Percentiles rank a stretch among this genome's conserved stretches.
Conservation (phyloP, 2,888 invertebrate genomes). For the Caenorhabditis sp. region DNA sequence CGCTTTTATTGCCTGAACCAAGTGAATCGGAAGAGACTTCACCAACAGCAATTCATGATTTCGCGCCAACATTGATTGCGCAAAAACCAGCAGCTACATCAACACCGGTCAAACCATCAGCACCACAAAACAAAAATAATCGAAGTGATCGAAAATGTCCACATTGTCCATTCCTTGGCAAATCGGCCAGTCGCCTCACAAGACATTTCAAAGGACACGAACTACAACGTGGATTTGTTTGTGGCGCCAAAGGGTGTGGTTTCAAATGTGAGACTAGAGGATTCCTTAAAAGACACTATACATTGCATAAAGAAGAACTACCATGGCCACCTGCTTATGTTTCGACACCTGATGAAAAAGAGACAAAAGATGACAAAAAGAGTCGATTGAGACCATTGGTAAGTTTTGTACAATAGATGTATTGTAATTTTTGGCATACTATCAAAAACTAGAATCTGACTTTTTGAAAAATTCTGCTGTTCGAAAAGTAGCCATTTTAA, state of each 20-base stretch:
- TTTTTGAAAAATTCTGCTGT: background rate
- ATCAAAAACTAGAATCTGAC: no score
- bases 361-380: constrained; percentile 3
- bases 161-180: constrained; percentile 33
- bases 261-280: constrained; percentile 35
- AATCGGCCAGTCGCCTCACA: constrained; percentile 9
- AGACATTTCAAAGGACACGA: constrained; percentile 25
- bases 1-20: constrained; percentile 15
- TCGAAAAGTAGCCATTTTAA: background rate
- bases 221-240: constrained; percentile 21
- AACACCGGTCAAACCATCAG: background rate
- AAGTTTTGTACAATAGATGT: no score
- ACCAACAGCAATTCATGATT: background rate
- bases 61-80: background rate
- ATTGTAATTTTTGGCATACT: background rate
- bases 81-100: background rate
- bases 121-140: no score
- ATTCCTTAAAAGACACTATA: constrained; percentile 42
- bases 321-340: constrained; percentile 37
- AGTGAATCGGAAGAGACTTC: background rate
- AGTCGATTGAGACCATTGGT: constrained; percentile 3
- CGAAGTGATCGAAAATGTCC: constrained; percentile 23
- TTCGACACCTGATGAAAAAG: background rate
- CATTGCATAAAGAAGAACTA: constrained; percentile 15
- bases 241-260: constrained; percentile 14